Conservation (phyloP, 2,113 vertebrate species). For the Xerus inauris region DNA sequence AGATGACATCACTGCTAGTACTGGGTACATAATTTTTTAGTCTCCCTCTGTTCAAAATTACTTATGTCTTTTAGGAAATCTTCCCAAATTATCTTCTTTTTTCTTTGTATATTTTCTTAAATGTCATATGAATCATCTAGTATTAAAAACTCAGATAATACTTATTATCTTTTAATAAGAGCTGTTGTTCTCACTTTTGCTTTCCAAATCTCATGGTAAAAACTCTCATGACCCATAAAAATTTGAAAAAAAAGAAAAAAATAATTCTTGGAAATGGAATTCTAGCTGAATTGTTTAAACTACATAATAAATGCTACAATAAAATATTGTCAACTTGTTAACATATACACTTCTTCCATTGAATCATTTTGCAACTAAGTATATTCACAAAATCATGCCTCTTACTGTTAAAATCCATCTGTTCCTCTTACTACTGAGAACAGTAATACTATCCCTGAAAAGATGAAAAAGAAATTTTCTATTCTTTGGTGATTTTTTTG, state of each 20-base stretch:
- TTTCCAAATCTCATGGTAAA: not conserved
- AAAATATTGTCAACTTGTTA: not conserved
- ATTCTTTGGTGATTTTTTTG: not conserved
- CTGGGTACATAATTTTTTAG: not conserved
- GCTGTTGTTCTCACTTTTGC: not conserved
- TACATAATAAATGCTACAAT: not conserved
- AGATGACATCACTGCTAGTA: not conserved
- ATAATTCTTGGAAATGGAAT: not conserved
- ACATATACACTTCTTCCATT: not conserved
- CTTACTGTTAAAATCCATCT: not conserved
- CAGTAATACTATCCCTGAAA: not conserved
- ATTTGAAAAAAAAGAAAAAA: not conserved
- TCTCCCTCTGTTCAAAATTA: not conserved
- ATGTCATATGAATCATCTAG: not conserved
- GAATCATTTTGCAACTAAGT: not conserved
- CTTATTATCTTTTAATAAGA: not conserved
- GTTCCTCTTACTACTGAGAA: not conserved
- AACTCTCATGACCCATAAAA: not conserved
- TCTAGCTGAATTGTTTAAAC: not conserved
- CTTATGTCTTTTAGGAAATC: not conserved
- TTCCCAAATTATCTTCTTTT: not conserved
- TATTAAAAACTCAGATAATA: not conserved
- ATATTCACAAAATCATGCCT: not conserved
- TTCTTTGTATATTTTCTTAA: not conserved
- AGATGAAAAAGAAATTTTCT: not conserved